phyloP scores from a whole-genome alignment of 2,797 vertebrate genomes.

The Anomalospiza imberbis region DNA sequence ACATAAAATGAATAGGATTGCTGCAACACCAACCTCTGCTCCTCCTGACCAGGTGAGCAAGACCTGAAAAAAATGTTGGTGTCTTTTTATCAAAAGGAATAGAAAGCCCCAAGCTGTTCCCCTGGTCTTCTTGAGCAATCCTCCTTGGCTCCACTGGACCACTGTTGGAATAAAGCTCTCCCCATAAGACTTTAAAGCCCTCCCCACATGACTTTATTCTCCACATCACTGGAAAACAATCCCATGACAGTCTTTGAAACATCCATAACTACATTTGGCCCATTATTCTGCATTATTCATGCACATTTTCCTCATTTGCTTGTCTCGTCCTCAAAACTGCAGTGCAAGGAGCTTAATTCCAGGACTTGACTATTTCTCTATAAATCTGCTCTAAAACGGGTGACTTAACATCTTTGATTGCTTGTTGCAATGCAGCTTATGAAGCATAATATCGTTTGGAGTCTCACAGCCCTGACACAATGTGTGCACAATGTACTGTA shows the following conservation, averaged over 20 bases:
- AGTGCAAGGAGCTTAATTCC: neutral
- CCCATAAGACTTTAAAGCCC: neutral
- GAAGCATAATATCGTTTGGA: constrained; percentile 5
- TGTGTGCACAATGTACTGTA: neutral
- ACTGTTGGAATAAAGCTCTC: neutral
- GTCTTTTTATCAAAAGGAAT: neutral
- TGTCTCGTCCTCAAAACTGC: neutral
- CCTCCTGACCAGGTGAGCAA: neutral
- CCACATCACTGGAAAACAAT: neutral
- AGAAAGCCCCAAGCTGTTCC: neutral
- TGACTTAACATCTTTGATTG: constrained; percentile 14
- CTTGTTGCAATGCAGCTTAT: constrained; percentile 27
- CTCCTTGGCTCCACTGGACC: neutral
- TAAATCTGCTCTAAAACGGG: constrained; percentile 15
- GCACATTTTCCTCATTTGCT: neutral
- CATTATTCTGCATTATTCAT: neutral
- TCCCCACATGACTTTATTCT: neutral
- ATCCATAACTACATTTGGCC: rapidly evolving
- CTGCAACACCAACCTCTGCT: neutral
- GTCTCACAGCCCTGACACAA: neutral
- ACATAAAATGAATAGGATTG: neutral
- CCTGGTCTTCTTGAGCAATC: neutral
- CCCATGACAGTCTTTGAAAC: neutral
- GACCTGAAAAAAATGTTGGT: neutral
- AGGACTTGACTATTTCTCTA: neutral